phyloP scores from a whole-genome alignment of 2,888 invertebrate species.

The Syrphus vitripennis region DNA sequence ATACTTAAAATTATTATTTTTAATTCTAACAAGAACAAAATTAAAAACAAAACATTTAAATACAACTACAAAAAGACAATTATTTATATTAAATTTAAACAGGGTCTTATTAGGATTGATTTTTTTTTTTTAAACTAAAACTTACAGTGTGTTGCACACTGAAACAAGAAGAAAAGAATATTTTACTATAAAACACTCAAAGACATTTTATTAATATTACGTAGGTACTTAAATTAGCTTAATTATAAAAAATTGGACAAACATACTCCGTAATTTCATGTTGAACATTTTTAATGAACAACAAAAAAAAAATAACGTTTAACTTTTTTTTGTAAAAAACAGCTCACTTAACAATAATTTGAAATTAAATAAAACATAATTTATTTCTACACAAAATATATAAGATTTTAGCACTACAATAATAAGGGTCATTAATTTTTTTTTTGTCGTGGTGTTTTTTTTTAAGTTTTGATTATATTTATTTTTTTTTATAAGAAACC shows the following conservation, averaged over 20 bases:
- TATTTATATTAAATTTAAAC: background rate
- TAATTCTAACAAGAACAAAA: slow-evolving; percentile 10
- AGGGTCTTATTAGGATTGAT: background rate
- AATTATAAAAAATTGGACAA: background rate
- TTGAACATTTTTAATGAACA: too few species aligned
- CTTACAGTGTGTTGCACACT: slow-evolving; percentile 29
- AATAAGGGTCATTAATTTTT: background rate
- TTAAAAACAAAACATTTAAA: slow-evolving; percentile 14
- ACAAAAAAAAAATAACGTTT: too few species aligned
- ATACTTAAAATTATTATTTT: slow-evolving; percentile 8
- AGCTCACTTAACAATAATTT: background rate
- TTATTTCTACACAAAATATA: background rate
- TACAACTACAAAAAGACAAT: background rate
- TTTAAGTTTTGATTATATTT: too few species aligned
- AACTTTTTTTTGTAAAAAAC: background rate
- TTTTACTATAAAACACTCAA: background rate
- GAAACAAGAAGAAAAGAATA: background rate
- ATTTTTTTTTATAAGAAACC: too few species aligned
- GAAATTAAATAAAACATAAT: background rate
- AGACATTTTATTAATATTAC: background rate
- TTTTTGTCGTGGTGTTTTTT: background rate
- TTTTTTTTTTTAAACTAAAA: background rate
- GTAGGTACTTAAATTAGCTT: background rate
- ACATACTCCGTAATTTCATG: too few species aligned
- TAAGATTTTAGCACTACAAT: background rate